A percentile compares a stretch with the other conserved stretches of the same genome.
Evolutionary conservation across 2,888 invertebrate species (phyloP).

Genomic region (Pyrochroa serraticornis): DNA sequence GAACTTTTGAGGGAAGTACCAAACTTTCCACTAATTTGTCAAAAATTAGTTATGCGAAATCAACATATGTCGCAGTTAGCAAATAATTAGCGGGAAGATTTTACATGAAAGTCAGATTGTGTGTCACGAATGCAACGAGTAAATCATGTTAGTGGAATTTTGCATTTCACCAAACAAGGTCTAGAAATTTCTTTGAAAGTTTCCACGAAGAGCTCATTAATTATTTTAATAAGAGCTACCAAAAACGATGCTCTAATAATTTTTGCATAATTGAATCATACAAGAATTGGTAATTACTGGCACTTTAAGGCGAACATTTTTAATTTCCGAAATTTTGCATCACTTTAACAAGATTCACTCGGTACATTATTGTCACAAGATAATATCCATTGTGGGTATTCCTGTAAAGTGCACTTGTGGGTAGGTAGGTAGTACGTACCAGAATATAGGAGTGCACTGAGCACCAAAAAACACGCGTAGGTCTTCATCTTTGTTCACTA

Average conservation of each 20-base stretch:
- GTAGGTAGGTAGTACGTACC: constrained; percentile 48
- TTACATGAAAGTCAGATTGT: constrained; percentile 32
- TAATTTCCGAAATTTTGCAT: constrained; percentile 2
- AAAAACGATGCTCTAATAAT: background rate
- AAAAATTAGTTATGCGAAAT: too few relatives aligned
- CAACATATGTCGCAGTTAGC: background rate
- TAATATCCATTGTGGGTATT: too few relatives aligned
- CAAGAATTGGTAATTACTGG: background rate
- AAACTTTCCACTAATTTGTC: too few relatives aligned
- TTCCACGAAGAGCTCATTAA: background rate
- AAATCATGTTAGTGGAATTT: constrained; percentile 31
- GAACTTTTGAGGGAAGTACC: too few relatives aligned
- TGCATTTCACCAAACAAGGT: constrained; percentile 28
- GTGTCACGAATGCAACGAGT: constrained; percentile 30
- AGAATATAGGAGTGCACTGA: constrained; percentile 56
- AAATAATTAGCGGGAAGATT: constrained; percentile 19
- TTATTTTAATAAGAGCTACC: background rate
- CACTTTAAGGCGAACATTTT: background rate
- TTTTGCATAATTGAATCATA: background rate
- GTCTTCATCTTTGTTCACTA: constrained; percentile 53
- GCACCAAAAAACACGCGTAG: constrained; percentile 56
- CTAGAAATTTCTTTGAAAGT: constrained; percentile 31
- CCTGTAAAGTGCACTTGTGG: constrained; percentile 33
- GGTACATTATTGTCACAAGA: too few relatives aligned
- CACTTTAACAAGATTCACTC: too few relatives aligned